A percentile compares a stretch with the other conserved stretches of the same genome.
Conservation (phyloP, 1,140 invertebrate species). For the Drosophila pallidifrons region DNA sequence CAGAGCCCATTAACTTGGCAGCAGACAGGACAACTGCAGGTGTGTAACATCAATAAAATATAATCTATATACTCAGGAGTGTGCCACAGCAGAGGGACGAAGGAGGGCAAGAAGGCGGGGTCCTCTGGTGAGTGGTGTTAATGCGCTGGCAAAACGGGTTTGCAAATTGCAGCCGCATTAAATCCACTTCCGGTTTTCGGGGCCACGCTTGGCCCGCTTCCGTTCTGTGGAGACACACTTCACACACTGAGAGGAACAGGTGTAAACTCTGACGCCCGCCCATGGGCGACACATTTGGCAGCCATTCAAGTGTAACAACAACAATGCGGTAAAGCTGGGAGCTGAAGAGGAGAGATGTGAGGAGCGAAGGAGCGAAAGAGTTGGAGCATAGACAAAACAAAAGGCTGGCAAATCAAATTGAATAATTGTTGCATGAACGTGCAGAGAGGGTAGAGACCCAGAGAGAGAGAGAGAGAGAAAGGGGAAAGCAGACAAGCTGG, state of each 20-base stretch:
- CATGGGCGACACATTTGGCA: slow-evolving; percentile 75
- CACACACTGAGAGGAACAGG: slow-evolving; percentile 40
- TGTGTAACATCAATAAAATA: slow-evolving; percentile 45
- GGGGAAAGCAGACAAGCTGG: slow-evolving; percentile 8
- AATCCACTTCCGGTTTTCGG: slow-evolving; percentile 66
- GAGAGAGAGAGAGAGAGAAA: not conserved
- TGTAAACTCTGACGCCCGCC: slow-evolving; percentile 76
- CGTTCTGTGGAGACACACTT: slow-evolving; percentile 51
- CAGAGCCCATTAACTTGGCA: not conserved
- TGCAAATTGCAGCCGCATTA: slow-evolving; percentile 74
- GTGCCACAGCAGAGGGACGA: no score
- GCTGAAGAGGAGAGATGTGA: slow-evolving; percentile 17
- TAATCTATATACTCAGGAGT: slow-evolving; percentile 22
- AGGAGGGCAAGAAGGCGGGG: not conserved
- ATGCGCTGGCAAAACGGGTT: slow-evolving; percentile 64
- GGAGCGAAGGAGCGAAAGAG: slow-evolving; percentile 13
- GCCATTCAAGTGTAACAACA: slow-evolving; percentile 75
- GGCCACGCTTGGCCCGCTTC: slow-evolving; percentile 40
- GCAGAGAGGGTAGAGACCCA: not conserved
- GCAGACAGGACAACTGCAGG: not conserved
- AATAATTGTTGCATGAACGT: slow-evolving; percentile 73
- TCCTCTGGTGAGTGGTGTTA: slow-evolving; percentile 40
- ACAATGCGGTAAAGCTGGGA: slow-evolving; percentile 34
- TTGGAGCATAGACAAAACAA: slow-evolving; percentile 12
- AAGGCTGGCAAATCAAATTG: slow-evolving; percentile 75